These are phyloP conservation scores for Dryobates pubescens DNA, from an alignment of 2,797 vertebrate species.

Conservation along the genomic window DNA sequence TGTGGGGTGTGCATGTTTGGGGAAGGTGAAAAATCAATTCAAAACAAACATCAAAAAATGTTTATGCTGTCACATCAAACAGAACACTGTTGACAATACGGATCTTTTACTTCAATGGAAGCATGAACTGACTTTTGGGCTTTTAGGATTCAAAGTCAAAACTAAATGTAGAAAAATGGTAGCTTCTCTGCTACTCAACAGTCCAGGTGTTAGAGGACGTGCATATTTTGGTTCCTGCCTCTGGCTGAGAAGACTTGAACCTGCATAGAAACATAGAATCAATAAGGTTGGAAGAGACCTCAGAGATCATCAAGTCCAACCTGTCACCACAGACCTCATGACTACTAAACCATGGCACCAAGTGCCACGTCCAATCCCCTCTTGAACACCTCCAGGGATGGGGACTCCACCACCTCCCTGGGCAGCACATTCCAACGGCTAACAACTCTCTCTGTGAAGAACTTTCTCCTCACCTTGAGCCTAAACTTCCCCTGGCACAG, in stretches of 20 bases:
- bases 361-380: no score
- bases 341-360: no score
- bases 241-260: neutral
- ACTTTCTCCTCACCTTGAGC: no score
- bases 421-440: no score
- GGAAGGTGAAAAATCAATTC: neutral
- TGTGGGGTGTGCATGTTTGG: neutral
- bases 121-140: neutral
- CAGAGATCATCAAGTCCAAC: no score
- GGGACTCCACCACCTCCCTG: no score
- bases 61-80: neutral
- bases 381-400: no score
- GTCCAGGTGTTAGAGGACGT: neutral
- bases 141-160: neutral
- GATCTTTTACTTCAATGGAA: neutral
- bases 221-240: neutral
- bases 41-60: neutral
- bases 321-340: no score
- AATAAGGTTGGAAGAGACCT: no score
- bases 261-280: neutral
- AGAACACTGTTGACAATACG: neutral
- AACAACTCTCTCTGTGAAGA: no score
- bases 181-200: neutral
- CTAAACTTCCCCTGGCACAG: no score
- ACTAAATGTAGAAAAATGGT: neutral